These are phyloP conservation scores for Drosophila peninsularis DNA, from an alignment of 2,888 invertebrate genomes.

Conservation along the genomic window DNA sequence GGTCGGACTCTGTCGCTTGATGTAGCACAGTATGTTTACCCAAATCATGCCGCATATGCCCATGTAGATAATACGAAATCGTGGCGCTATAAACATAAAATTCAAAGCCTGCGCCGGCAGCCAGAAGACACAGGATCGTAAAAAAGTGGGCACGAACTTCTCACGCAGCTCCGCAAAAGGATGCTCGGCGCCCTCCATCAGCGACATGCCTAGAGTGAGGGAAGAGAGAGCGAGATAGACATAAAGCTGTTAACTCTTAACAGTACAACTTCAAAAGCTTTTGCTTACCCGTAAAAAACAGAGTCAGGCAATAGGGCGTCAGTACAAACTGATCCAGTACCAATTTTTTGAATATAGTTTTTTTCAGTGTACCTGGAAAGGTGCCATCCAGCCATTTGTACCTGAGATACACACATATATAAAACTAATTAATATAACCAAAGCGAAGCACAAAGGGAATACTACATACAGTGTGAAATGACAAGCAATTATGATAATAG, in stretches of 20 bases:
- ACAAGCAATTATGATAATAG: constrained; percentile 19
- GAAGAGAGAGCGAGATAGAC: not conserved
- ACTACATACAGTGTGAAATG: constrained; percentile 11
- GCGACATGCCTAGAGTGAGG: constrained; percentile 88
- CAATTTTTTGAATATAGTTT: constrained; percentile 89
- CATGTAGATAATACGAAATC: constrained; percentile 91
- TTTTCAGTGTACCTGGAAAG: constrained; percentile 88
- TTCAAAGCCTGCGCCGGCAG: constrained; percentile 92
- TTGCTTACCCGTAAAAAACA: constrained; percentile 89
- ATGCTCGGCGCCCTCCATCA: constrained; percentile 90
- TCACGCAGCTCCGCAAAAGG: constrained; percentile 89
- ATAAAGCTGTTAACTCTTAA: not conserved
- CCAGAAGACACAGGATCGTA: constrained; percentile 93
- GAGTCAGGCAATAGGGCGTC: constrained; percentile 89
- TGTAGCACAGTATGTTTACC: constrained; percentile 93
- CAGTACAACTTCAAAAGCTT: not conserved
- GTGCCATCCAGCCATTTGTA: constrained; percentile 91
- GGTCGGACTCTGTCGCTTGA: constrained; percentile 87
- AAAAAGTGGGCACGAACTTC: constrained; percentile 90
- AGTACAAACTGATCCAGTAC: constrained; percentile 91
- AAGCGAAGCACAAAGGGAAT: not conserved
- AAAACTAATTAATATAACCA: not conserved
- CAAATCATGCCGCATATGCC: constrained; percentile 91
- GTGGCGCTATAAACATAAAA: constrained; percentile 90
- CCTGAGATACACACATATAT: constrained; percentile 86